Evolutionary conservation across 2,888 invertebrate genomes (phyloP).

Genomic region (Chymomyza fuscimana): DNA sequence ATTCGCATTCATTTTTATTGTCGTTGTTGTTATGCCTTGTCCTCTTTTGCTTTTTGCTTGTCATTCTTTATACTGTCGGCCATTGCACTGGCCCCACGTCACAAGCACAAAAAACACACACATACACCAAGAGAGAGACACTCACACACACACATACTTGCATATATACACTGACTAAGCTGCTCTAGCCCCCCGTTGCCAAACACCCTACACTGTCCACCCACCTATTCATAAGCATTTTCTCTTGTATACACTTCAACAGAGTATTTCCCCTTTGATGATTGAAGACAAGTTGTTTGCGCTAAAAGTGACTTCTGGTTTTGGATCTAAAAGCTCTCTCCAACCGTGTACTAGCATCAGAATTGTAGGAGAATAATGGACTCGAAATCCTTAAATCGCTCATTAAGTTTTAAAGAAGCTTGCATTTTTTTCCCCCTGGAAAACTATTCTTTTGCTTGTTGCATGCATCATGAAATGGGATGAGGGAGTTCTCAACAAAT

Average conservation of each 20-base stretch:
- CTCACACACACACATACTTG: too few relatives aligned
- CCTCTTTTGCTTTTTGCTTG: conserved; percentile 47
- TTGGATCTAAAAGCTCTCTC: too few relatives aligned
- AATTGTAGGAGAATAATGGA: too few relatives aligned
- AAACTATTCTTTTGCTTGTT: too few relatives aligned
- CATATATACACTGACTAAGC: background rate
- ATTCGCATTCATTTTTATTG: conserved; percentile 70
- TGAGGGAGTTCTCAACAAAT: too few relatives aligned
- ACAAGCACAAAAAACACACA: background rate
- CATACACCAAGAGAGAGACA: background rate
- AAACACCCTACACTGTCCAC: conserved; percentile 22
- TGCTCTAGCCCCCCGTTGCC: background rate
- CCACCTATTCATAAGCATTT: conserved; percentile 49
- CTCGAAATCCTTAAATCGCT: too few relatives aligned
- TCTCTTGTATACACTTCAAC: conserved; percentile 17
- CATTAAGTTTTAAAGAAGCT: too few relatives aligned
- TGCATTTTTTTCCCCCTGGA: too few relatives aligned
- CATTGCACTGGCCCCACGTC: conserved; percentile 38
- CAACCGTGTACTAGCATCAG: too few relatives aligned
- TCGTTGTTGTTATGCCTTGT: conserved; percentile 58
- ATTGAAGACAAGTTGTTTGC: too few relatives aligned
- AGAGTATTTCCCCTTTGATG: background rate
- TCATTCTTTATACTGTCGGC: conserved; percentile 35
- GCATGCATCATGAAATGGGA: too few relatives aligned
- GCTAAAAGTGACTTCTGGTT: too few relatives aligned